Base-by-base conservation (phyloP, 2,888 invertebrate species). In the Neoitamus cyanurus region DNA sequence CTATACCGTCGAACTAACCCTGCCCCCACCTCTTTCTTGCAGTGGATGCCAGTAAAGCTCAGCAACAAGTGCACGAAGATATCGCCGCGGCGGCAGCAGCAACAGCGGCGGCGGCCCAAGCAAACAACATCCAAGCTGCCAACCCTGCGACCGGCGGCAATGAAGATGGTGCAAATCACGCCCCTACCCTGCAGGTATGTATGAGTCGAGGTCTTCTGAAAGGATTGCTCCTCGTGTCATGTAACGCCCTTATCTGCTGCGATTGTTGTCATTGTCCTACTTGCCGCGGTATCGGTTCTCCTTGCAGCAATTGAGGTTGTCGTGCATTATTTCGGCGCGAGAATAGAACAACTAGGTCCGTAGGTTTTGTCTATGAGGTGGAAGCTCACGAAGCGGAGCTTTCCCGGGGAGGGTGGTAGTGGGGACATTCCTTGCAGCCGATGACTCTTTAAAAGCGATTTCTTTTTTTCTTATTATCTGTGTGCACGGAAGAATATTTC, bases 121-220 rank as follows among this genome's bases (percentile, higher is more conserved):
- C 34, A 3, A 70, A 13, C 15, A 46, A 36, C 15, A 42, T 30
- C 42, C 83, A 83, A 15, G 20, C 46, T 70, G 36, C 15, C 6
- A 70, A 20, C 34, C 34, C 70, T 73, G 88, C 90, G 83, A 91
- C 92, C 58, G 94, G 92, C 48, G 94, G 93, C 86, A 95, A 95
- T 89, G 94, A 94, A 28, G 94, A 94, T 88, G 92, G 93, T 87
- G 90, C 92, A 36, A 92, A 92, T 87, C 94, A 94, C 89, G 92
- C 93, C 70, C 94, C 95, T 80, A 92, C 93, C 86, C 89, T 94
- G 85, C 93, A 93, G 90, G 93, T 93, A 89, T 87, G 89, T 89
- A 30, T 1, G 69, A 48, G 42, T 20, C 15, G 30, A n/a, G 15
- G 25, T 6, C 11, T 68, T 37, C 11, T 75, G 70, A n/a, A 70